A percentile compares a stretch with the other conserved stretches of the same genome.
Evolutionary conservation across 2,888 invertebrate genomes (phyloP).

Genomic region (Bibio marci): DNA sequence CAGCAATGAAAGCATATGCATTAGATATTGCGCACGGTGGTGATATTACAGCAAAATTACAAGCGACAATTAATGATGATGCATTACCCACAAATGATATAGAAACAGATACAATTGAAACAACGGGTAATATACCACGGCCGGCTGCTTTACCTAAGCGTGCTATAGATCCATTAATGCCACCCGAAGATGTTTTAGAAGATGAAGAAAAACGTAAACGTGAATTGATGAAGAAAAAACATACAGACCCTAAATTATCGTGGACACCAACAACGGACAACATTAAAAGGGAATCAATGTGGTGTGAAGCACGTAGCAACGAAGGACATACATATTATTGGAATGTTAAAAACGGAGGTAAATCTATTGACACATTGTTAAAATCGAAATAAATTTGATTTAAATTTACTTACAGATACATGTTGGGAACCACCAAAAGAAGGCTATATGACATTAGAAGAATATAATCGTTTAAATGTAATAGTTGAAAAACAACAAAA

Average conservation of each 20-base stretch:
- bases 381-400: not conserved
- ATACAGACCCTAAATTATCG: conserved; percentile 12
- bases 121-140: conserved; percentile 16
- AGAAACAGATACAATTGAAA: conserved; percentile 25
- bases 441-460: conserved; percentile 47
- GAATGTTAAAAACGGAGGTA: conserved; percentile 70
- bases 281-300: conserved; percentile 31
- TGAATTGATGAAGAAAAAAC: conserved; percentile 18
- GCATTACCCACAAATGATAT: conserved; percentile 18
- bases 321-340: conserved; percentile 73
- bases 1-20: conserved; percentile 73
- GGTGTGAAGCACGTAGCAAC: conserved; percentile 64
- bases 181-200: conserved; percentile 6
- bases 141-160: conserved; percentile 2
- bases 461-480: conserved; percentile 40
- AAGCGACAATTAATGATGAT: conserved; percentile 18
- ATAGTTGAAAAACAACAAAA: conserved; percentile 32
- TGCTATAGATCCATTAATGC: conserved; percentile 6
- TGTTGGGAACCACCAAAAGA: conserved; percentile 58
- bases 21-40: conserved; percentile 48
- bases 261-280: conserved; percentile 7
- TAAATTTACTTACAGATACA: conserved; percentile 38
- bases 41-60: conserved; percentile 26
- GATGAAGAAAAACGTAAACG: conserved; percentile 16
- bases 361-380: not conserved